phyloP scores from a whole-genome alignment of 2,888 invertebrate genomes.

The Ceriagrion tenellum region DNA sequence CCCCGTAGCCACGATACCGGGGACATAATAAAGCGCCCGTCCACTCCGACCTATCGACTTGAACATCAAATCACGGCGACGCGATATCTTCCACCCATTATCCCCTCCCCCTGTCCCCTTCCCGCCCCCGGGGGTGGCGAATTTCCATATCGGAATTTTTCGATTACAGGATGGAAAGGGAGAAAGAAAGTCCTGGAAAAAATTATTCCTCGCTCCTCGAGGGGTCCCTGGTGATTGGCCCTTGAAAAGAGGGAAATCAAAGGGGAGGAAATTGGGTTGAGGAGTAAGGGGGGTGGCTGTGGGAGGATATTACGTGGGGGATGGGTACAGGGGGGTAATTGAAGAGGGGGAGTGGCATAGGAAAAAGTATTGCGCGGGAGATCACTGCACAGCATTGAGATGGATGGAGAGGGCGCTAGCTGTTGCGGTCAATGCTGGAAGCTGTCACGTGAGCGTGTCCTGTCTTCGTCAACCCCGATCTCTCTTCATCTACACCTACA shows the following conservation, averaged over 20 bases:
- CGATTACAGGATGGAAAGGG: background rate
- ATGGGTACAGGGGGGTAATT: no score
- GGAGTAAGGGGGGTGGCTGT: background rate
- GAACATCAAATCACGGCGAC: conserved; percentile 14
- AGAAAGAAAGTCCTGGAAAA: background rate
- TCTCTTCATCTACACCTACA: no score
- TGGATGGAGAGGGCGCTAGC: no score
- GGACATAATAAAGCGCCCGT: conserved; percentile 19
- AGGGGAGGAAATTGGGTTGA: background rate
- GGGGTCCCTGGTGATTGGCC: background rate
- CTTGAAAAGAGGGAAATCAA: background rate
- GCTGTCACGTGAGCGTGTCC: no score
- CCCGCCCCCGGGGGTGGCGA: background rate
- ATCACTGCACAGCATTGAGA: no score
- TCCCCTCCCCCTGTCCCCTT: background rate
- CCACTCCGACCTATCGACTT: background rate
- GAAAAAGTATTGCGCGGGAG: no score
- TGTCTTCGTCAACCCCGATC: no score
- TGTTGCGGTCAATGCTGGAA: no score
- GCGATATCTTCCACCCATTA: conserved; percentile 19
- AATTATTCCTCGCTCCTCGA: no score
- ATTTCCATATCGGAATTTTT: conserved; percentile 36
- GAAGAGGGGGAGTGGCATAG: no score
- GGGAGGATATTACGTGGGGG: background rate
- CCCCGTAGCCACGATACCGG: background rate